These are phyloP conservation scores for Watsonalla cultraria DNA, from an alignment of 2,888 invertebrate species.

Conservation along the genomic window DNA sequence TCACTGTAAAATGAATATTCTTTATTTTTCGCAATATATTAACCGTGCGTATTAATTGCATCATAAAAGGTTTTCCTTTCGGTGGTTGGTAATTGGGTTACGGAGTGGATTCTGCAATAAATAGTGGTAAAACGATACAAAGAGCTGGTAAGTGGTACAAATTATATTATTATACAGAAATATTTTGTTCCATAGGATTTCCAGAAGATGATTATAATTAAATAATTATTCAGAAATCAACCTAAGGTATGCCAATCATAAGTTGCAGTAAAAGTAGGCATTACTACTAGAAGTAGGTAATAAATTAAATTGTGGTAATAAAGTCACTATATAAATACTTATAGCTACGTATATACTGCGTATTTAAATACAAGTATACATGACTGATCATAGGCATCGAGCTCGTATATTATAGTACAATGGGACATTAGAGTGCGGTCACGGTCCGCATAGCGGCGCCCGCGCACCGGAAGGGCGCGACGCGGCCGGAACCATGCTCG, in stretches of 20 bases:
- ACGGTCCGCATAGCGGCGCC: constrained; percentile 53
- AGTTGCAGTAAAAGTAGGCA: no score
- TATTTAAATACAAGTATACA: constrained; percentile 11
- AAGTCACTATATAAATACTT: no score
- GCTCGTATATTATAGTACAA: constrained; percentile 62
- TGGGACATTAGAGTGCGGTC: constrained; percentile 56
- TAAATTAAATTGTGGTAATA: no score
- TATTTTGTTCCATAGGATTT: neutral
- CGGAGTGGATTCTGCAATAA: constrained; percentile 36
- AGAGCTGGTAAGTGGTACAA: constrained; percentile 27
- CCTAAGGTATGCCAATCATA: no score
- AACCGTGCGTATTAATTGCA: constrained; percentile 52
- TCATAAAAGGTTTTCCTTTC: constrained; percentile 49
- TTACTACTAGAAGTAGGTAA: no score
- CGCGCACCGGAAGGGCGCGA: constrained; percentile 73
- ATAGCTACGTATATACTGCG: neutral
- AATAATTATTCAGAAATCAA: no score
- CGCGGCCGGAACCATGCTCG: constrained; percentile 54
- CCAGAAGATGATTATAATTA: no score
- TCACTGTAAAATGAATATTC: constrained; percentile 60
- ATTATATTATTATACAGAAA: constrained; percentile 11
- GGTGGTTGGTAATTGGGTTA: constrained; percentile 50
- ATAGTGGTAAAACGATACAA: constrained; percentile 33
- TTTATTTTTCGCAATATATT: constrained; percentile 57
- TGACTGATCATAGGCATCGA: constrained; percentile 37